phyloP scores from a whole-genome alignment of 1,140 invertebrate genomes.

The Cephus cinctus region DNA sequence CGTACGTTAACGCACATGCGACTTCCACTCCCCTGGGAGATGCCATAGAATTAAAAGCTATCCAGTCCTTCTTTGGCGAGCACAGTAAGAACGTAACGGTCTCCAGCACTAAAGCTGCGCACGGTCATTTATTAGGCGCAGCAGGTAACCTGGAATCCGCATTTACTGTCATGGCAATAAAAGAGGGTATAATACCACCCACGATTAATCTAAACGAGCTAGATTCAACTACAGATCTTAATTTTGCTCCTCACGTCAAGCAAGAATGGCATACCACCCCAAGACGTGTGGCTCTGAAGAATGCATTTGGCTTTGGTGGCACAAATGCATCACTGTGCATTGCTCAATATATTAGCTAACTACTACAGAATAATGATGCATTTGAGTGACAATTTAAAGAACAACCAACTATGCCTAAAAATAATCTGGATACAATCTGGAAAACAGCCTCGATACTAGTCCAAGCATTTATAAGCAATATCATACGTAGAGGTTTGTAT shows the following conservation, averaged over 20 bases:
- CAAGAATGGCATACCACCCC: slow-evolving; percentile 60
- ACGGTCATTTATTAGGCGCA: slow-evolving; percentile 93
- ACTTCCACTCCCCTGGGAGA: slow-evolving; percentile 97
- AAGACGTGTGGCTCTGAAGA: slow-evolving; percentile 84
- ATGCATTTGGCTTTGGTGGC: slow-evolving; percentile 98
- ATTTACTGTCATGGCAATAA: slow-evolving; percentile 80
- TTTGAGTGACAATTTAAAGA: no score
- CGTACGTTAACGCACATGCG: slow-evolving; percentile 96
- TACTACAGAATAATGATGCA: no score
- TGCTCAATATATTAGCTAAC: slow-evolving; percentile 48
- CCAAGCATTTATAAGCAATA: no score
- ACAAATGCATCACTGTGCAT: slow-evolving; percentile 93
- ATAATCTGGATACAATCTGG: not conserved
- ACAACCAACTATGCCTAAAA: no score
- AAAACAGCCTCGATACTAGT: slow-evolving; percentile 14
- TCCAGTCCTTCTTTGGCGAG: slow-evolving; percentile 67
- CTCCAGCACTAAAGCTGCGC: slow-evolving; percentile 92
- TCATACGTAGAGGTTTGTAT: no score
- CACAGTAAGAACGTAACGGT: slow-evolving; percentile 65
- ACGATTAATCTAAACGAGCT: slow-evolving; percentile 86
- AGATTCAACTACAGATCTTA: slow-evolving; percentile 64
- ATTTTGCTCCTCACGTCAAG: slow-evolving; percentile 68
- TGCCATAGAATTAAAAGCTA: slow-evolving; percentile 84
- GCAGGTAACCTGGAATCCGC: slow-evolving; percentile 91
- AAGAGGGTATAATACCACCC: slow-evolving; percentile 76